Percentiles rank a stretch among this genome's conserved stretches.
Evolutionary conservation across 23 tunicate genomes (phyloP).

Genomic region (Halocynthia aurantium): DNA sequence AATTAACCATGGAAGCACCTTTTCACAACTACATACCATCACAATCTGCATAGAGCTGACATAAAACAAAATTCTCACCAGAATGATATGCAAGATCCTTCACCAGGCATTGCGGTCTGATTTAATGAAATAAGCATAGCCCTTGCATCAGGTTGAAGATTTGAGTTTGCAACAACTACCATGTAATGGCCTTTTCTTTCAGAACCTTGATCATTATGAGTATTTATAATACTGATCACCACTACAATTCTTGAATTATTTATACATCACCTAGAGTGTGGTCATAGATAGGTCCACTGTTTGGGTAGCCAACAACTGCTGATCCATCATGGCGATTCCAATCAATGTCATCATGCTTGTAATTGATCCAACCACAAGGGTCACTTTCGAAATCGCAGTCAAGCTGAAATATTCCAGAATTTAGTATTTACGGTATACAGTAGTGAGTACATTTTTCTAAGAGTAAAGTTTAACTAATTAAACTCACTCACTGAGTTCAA

Average conservation of each 20-base stretch:
- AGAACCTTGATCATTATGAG: slow-evolving; percentile 30
- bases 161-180: slow-evolving; percentile 61
- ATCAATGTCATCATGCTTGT: slow-evolving; percentile 75
- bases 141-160: slow-evolving; percentile 36
- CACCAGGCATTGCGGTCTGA: slow-evolving; percentile 70
- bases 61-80: slow-evolving; percentile 15
- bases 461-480: no score
- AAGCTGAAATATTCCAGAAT: slow-evolving; percentile 32
- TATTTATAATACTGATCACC: neutral
- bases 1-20: no score
- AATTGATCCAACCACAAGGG: slow-evolving; percentile 87
- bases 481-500: no score
- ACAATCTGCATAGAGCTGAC: no score
- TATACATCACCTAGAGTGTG: slow-evolving; percentile 64
- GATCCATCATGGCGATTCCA: slow-evolving; percentile 62
- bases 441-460: no score
- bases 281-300: slow-evolving; percentile 78
- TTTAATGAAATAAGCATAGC: slow-evolving; percentile 71
- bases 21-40: no score
- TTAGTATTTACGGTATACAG: no score
- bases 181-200: slow-evolving; percentile 66
- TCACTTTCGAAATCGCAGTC: slow-evolving; percentile 78
- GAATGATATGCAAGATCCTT: slow-evolving; percentile 80
- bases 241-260: neutral
- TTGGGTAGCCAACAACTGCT: slow-evolving; percentile 15